Conservation (phyloP, 2,888 invertebrate species). For the Ichneumoninae sp. region DNA sequence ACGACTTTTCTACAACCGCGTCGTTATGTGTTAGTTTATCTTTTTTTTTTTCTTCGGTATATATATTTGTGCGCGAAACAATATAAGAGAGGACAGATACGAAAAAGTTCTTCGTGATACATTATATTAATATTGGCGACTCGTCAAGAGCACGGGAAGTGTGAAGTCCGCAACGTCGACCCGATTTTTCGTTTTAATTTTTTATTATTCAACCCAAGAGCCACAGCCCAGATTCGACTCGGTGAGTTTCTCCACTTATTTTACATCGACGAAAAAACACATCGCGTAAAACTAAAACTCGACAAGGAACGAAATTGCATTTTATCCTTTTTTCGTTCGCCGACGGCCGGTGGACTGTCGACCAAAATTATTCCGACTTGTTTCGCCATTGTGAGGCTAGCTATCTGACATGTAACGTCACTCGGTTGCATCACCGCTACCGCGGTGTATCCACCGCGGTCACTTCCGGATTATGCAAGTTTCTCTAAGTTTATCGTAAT, state of each 20-base stretch:
- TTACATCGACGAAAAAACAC: background rate
- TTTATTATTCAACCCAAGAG: conserved; percentile 15
- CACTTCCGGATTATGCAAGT: conserved; percentile 64
- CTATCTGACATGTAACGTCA: conserved; percentile 35
- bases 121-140: background rate
- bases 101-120: background rate
- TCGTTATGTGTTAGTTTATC: conserved; percentile 45
- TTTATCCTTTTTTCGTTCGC: conserved; percentile 9
- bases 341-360: conserved; percentile 18
- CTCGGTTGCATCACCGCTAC: conserved; percentile 54
- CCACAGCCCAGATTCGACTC: conserved; percentile 12
- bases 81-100: background rate
- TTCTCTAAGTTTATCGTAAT: conserved; percentile 59
- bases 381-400: conserved; percentile 40
- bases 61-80: background rate
- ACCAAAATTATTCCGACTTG: conserved; percentile 22
- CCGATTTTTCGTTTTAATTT: background rate
- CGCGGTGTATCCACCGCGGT: background rate
- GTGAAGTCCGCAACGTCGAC: conserved; percentile 7
- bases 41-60: conserved; percentile 10
- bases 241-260: conserved; percentile 43
- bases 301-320: background rate
- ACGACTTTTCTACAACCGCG: conserved; percentile 38
- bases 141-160: conserved; percentile 13
- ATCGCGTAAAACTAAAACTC: background rate